Conservation (phyloP, 2,113 vertebrate genomes). For the Plestiodon gilberti region DNA sequence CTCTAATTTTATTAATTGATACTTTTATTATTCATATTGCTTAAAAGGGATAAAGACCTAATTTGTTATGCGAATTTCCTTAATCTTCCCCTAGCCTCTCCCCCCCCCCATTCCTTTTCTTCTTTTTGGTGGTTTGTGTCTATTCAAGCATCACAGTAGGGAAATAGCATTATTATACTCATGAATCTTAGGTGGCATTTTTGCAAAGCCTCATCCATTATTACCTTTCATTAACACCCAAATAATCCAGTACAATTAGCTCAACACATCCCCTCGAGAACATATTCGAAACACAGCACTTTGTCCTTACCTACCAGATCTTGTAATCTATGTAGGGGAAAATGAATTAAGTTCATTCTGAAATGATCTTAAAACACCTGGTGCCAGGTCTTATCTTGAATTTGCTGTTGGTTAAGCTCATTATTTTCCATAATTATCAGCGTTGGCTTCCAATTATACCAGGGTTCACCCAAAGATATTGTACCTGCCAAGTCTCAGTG, state of each 20-base stretch:
- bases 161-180: slow-evolving; percentile 28
- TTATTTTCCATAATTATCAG: slow-evolving; percentile 29
- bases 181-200: slow-evolving; percentile 38
- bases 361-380: background rate
- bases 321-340: background rate
- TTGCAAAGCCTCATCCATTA: slow-evolving; percentile 38
- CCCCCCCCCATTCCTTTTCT: too few relatives aligned
- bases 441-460: background rate
- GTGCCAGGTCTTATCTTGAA: background rate
- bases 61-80: slow-evolving; percentile 8
- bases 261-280: slow-evolving; percentile 12
- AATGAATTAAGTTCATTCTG: background rate
- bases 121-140: background rate
- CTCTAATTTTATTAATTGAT: slow-evolving; percentile 13
- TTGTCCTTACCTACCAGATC: slow-evolving; percentile 1
- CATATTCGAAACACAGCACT: slow-evolving; percentile 33
- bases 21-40: slow-evolving; percentile 13
- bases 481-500: background rate
- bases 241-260: slow-evolving; percentile 44
- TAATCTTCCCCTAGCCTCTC: slow-evolving; percentile 15
- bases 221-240: slow-evolving; percentile 44
- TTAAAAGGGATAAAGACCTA: background rate
- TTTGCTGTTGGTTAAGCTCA: background rate
- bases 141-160: slow-evolving; percentile 25
- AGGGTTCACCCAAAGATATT: background rate